These are phyloP conservation scores for Stercorarius parasiticus DNA, from an alignment of 2,113 vertebrate genomes.

Conservation along the genomic window DNA sequence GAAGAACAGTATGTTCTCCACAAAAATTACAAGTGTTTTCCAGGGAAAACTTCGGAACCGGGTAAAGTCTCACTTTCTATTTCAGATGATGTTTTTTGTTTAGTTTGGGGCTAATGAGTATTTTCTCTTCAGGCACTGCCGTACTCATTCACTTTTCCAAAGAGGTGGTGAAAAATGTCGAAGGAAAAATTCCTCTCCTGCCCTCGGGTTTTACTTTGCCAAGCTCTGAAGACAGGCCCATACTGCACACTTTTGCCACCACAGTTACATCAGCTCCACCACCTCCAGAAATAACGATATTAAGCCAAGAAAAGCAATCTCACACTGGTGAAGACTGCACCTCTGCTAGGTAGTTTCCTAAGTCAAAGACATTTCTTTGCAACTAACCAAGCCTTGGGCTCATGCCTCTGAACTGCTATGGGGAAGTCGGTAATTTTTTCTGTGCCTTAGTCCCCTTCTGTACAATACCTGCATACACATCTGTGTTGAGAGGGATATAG, in stretches of 20 bases:
- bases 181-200: not conserved
- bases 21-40: not conserved
- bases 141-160: not conserved
- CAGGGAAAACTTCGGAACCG: not conserved
- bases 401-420: fast-evolving
- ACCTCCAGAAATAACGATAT: not conserved
- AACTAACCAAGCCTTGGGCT: not conserved
- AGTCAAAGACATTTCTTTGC: not conserved
- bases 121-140: not conserved
- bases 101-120: not conserved
- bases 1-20: not conserved
- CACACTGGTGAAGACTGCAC: not conserved
- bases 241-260: not conserved
- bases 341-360: not conserved
- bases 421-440: not conserved
- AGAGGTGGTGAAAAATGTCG: not conserved
- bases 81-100: not conserved
- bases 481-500: not conserved
- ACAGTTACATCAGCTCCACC: not conserved
- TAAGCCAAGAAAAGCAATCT: slow-evolving; percentile 17
- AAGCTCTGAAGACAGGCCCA: not conserved
- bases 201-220: not conserved
- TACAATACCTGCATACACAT: not conserved
- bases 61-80: not conserved
- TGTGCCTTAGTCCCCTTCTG: not conserved